Base-by-base conservation (phyloP, 92 coral and sea anemone genomes). In the Epizoanthus fatuus region DNA sequence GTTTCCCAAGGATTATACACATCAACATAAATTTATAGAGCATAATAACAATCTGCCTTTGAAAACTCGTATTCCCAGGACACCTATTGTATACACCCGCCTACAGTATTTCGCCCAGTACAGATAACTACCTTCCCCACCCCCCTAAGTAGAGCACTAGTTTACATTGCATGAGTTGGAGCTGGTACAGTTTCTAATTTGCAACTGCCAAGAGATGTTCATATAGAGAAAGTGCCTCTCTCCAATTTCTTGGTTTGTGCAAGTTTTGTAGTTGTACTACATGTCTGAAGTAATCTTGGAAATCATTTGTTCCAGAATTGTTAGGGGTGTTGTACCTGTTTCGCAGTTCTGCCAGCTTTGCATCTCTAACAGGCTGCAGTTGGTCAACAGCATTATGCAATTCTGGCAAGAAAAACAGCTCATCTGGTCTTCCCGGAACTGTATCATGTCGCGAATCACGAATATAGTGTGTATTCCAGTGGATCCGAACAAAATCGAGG, bases 401-500 rank as follows among this genome's bases (percentile, higher is more conserved):
- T 64, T 69, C 74, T 69, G 74, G 55, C 25, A 69, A 9, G 38
- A 69, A 69, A 19, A 40, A 44, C 32, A 44, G 25, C 22, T 69
- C 74, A 14, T 69, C 56, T 42, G 74, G 56, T 45, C 32, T 69
- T 14, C 74, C 74, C 17, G 22, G 25, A 6, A 12, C 74, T 6
- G 56, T 69, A 44, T 69, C 74, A 69, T 69, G 74, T 53, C 55
- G 52, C 38, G 74, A 69, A 25, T 20, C 10, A 45, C 74, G 56
- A 5, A 69, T 44, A 16, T 69, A 69, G 19, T 69, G 56, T 44
- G 74, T 69, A 15, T 69, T 44, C 74, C 74, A 69, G 74, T 69
- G 74, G 20, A 35, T 20, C 15, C n/a, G 42, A 44, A 69, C 74
- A 69, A 69, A 42, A 53, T 69, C 15, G 9, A 69, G 74, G 20